Evolutionary conservation across 2,113 vertebrate genomes (phyloP).

Genomic region (Syngnathus scovelli): DNA sequence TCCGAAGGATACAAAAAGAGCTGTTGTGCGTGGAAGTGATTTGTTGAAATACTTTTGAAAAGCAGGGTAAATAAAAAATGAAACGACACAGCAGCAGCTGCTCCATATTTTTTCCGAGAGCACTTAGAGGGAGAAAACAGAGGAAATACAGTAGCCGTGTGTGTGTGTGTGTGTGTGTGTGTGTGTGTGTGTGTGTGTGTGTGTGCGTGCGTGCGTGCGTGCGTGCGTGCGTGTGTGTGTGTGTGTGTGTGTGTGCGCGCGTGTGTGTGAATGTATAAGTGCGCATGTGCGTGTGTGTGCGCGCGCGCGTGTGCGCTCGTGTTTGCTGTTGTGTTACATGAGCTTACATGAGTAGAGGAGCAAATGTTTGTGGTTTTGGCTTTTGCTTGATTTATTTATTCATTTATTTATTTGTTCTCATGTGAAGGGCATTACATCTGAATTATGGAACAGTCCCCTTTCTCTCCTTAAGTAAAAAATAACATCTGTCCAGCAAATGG

Average conservation of each 20-base stretch:
- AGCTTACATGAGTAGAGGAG: slow-evolving; percentile 16
- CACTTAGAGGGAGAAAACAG: slow-evolving; percentile 45
- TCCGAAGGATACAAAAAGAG: slow-evolving; percentile 1
- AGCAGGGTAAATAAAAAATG: slow-evolving; percentile 52
- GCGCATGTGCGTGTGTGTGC: slow-evolving; percentile 29
- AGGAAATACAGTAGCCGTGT: slow-evolving; percentile 27
- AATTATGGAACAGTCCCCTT: slow-evolving; percentile 75
- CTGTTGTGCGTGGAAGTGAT: slow-evolving; percentile 9
- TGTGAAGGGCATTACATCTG: slow-evolving; percentile 63
- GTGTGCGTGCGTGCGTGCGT: no score
- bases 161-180: no score
- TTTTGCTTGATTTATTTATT: slow-evolving; percentile 69
- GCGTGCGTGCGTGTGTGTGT: no score
- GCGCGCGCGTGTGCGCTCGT: slow-evolving; percentile 28
- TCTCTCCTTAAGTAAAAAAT: slow-evolving; percentile 74
- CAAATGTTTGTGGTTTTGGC: slow-evolving; percentile 60
- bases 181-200: no score
- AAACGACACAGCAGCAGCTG: slow-evolving; percentile 49
- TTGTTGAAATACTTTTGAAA: slow-evolving; percentile 30
- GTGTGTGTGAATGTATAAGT: no score
- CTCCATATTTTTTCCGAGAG: slow-evolving; percentile 58
- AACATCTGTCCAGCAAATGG: slow-evolving; percentile 77
- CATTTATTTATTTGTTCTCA: slow-evolving; percentile 74
- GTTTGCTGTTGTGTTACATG: slow-evolving; percentile 24
- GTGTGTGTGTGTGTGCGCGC: no score